Conservation (phyloP, 2,797 vertebrate species). For the Synaphobranchus kaupii region DNA sequence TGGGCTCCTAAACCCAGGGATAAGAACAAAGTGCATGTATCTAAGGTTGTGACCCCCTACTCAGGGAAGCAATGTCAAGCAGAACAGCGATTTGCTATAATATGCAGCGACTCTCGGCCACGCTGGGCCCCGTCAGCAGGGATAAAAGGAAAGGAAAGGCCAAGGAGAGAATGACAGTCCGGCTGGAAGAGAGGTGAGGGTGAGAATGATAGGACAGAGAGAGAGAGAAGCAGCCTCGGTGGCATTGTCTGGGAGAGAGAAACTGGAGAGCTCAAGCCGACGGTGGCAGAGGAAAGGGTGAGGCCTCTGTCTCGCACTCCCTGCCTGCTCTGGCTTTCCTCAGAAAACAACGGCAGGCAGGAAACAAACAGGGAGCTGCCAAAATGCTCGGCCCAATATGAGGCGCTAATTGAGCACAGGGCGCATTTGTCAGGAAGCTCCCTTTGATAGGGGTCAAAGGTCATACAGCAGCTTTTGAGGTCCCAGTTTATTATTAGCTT, state of each 20-base stretch:
- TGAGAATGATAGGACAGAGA: background rate
- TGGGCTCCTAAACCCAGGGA: background rate
- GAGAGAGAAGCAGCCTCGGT: background rate
- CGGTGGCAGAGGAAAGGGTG: constrained; percentile 26
- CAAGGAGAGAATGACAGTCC: background rate
- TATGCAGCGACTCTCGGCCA: too few species aligned
- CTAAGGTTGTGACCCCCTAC: background rate
- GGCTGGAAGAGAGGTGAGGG: background rate
- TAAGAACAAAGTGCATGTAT: background rate
- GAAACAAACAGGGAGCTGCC: constrained; percentile 22
- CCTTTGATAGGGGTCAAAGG: constrained; percentile 45
- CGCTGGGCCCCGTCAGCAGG: background rate
- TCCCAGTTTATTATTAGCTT: constrained; percentile 30
- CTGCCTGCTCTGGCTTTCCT: constrained; percentile 50
- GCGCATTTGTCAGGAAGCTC: constrained; percentile 27
- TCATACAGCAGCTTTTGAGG: constrained; percentile 51
- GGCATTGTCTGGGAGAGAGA: constrained; percentile 10
- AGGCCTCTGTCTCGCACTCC: constrained; percentile 11
- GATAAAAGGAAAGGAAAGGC: background rate
- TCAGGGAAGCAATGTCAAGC: background rate
- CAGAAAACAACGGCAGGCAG: constrained; percentile 54
- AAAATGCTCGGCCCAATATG: constrained; percentile 42
- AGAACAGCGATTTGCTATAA: background rate
- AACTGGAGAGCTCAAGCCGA: constrained; percentile 21
- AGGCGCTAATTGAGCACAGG: constrained; percentile 63